Base-by-base conservation (phyloP, 2,888 invertebrate genomes). In the Cremastinae sp. region DNA sequence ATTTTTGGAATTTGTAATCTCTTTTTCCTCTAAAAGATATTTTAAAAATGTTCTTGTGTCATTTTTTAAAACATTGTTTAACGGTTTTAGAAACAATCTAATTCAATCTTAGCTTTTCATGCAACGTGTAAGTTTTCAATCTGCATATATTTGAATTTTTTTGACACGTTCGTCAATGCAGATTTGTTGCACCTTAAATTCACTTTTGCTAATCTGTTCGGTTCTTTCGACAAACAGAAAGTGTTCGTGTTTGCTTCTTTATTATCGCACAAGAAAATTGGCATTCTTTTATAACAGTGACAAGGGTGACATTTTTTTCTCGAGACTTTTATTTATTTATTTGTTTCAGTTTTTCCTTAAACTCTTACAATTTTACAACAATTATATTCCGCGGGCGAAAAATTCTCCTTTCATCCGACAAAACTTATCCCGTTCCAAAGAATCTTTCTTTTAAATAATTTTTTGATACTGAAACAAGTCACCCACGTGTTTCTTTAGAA, bases 161-260 rank as follows among this genome's bases (percentile, higher is more conserved):
- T 69, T 68, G 58, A 65, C 53, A 75, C 45, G 54, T 38, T 62
- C 47, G 41, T 54, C 38, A 51, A 12, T 34, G 54, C n/a, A n/a
- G n/a, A n/a, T n/a, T n/a, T 66, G 51, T 47, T 71, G 47, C 28
- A 66, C 49, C 0, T 61, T 49, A 45, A 45, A 59, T 12, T 18
- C 20, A 45, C 41, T 64, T 36, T 9, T 38, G 10, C 10, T n/a
- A 12, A n/a, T 20, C 28, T 18, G 18, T 47, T 10, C 45, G 2
- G 59, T 34, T 18, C 9, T 8, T 28, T 47, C 68, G 16, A 49
- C 49, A 75, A 75, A 75, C 75, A 75, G 75, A 75, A 71, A 75
- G 75, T 75, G 61, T 59, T 59, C 12, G 38, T 47, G 41, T 71
- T 71, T 71, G 65, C 64, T 62, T 41, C 47, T 71, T 66, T 47